Conservation (phyloP, 2,888 invertebrate genomes). For the Melikaiella ostensackeni region DNA sequence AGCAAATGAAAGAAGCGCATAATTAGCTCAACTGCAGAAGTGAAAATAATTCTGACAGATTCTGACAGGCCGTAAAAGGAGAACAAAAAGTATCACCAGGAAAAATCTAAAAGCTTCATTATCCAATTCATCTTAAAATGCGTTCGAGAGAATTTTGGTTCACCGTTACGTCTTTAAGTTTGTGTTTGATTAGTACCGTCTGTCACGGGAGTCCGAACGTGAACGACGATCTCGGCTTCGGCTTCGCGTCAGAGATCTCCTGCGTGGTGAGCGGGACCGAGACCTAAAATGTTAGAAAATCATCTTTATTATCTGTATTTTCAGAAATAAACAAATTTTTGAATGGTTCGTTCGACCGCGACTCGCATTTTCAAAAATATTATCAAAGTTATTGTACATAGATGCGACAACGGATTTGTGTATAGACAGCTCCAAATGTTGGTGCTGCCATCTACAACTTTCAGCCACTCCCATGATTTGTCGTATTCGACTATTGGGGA, state of each 20-base stretch:
- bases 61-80: not conserved
- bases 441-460: too few species aligned
- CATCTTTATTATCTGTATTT: conserved; percentile 43
- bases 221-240: conserved; percentile 76
- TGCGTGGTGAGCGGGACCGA: conserved; percentile 73
- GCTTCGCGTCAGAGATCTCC: conserved; percentile 73
- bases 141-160: not conserved
- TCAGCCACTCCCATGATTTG: too few species aligned
- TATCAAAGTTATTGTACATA: not conserved
- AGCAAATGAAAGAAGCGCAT: conserved; percentile 4
- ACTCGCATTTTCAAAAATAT: conserved; percentile 18
- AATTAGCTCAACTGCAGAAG: not conserved
- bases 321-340: conserved; percentile 18
- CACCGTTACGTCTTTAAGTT: not conserved
- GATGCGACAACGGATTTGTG: not conserved
- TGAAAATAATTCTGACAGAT: not conserved
- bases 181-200: conserved; percentile 69
- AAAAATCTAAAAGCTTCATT: not conserved
- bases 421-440: too few species aligned
- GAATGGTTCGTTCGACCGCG: conserved; percentile 37
- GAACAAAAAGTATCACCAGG: not conserved
- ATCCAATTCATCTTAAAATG: conserved; percentile 3
- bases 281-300: conserved; percentile 70
- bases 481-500: too few species aligned
- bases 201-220: conserved; percentile 75